Conservation (phyloP, 1,140 invertebrate species). For the Eumaeus atala region DNA sequence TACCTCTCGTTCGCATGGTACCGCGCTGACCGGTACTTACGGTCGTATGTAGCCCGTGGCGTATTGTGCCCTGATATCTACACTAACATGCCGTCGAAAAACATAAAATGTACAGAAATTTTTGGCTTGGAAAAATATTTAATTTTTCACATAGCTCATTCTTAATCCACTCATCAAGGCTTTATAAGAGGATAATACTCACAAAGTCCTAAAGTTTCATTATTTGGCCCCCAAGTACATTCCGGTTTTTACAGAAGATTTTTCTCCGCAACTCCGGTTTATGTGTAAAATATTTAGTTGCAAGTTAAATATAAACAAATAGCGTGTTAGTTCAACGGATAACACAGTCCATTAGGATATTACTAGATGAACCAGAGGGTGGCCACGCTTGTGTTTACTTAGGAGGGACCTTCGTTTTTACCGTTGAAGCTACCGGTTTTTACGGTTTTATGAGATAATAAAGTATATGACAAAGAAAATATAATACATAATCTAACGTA, state of each 20-base stretch:
- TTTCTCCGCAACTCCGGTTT: not conserved
- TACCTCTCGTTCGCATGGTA: too few species aligned
- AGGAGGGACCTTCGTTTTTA: too few species aligned
- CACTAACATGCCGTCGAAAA: too few species aligned
- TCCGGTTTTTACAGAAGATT: not conserved
- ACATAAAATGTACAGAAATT: too few species aligned
- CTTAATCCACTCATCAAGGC: not conserved
- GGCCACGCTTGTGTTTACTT: too few species aligned
- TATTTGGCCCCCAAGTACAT: not conserved
- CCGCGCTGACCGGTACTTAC: too few species aligned
- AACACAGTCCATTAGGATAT: conserved; percentile 7
- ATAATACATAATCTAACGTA: too few species aligned
- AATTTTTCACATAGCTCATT: not conserved
- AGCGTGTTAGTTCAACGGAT: conserved; percentile 2
- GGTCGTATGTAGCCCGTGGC: too few species aligned
- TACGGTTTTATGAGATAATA: too few species aligned
- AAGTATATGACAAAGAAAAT: too few species aligned
- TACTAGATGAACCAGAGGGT: not conserved
- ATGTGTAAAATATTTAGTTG: conserved; percentile 4
- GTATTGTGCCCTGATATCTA: too few species aligned
- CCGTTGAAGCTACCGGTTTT: too few species aligned
- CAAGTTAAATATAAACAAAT: conserved; percentile 10
- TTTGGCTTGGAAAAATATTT: not conserved
- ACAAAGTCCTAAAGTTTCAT: not conserved
- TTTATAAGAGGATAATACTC: not conserved